These are phyloP conservation scores for Trematomus bernacchii DNA, from an alignment of 2,797 vertebrate genomes.

Conservation along the genomic window DNA sequence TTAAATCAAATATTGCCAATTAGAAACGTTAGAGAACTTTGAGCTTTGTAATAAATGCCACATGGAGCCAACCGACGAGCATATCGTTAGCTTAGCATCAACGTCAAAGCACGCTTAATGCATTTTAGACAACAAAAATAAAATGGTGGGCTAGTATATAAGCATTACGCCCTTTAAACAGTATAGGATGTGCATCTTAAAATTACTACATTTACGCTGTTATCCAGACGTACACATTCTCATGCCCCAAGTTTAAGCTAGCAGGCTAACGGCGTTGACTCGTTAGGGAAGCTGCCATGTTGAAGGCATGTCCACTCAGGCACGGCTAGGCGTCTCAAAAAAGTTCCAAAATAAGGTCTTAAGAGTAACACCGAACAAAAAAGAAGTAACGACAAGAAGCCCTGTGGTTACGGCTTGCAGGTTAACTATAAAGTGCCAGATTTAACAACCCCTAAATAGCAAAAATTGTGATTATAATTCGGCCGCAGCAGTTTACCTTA, in stretches of 20 bases:
- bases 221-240: fast-evolving
- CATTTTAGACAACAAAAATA: fast-evolving
- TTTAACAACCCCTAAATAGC: fast-evolving
- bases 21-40: not conserved
- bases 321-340: not conserved
- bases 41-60: not conserved
- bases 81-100: conserved; percentile 38
- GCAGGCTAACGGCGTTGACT: conserved; percentile 26
- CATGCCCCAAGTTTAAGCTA: not conserved
- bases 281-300: conserved; percentile 70
- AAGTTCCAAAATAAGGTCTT: not conserved
- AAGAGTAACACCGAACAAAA: fast-evolving
- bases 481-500: conserved; percentile 79
- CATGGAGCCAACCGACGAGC: conserved; percentile 29
- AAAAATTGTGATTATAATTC: fast-evolving
- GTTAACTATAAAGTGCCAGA: fast-evolving
- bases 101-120: not conserved
- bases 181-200: fast-evolving
- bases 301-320: conserved; percentile 58
- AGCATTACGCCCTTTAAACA: fast-evolving
- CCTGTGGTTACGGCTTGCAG: fast-evolving
- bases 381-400: fast-evolving
- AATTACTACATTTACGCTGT: fast-evolving
- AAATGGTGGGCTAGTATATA: fast-evolving
- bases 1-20: conserved; percentile 39